These are phyloP conservation scores for Hypena proboscidalis DNA, from an alignment of 2,888 invertebrate genomes.

Conservation along the genomic window DNA sequence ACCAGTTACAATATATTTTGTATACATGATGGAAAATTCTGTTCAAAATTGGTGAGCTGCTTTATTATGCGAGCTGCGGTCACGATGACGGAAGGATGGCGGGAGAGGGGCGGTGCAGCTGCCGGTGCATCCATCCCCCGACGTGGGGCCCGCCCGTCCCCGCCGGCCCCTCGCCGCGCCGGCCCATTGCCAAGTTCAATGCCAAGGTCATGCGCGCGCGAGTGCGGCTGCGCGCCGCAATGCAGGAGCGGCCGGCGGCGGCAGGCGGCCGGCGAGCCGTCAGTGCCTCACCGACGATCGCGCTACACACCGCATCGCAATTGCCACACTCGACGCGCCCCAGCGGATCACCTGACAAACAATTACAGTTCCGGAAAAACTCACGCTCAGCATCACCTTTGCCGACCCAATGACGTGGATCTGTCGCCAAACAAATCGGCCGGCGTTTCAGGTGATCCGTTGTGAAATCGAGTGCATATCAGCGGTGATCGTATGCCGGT, in stretches of 20 bases:
- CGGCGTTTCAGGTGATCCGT: constrained; percentile 50
- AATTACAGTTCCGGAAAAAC: constrained; percentile 48
- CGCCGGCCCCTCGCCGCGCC: constrained; percentile 59
- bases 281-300: constrained; percentile 77
- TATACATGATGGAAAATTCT: constrained; percentile 44
- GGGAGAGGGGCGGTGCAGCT: constrained; percentile 79
- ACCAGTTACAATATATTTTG: no score
- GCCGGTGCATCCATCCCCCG: constrained; percentile 74
- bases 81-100: constrained; percentile 63
- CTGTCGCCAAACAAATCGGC: constrained; percentile 1
- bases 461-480: constrained; percentile 43
- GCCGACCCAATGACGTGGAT: constrained; percentile 16
- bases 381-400: constrained; percentile 24
- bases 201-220: constrained; percentile 90
- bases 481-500: constrained; percentile 41
- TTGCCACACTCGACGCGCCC: constrained; percentile 48
- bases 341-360: constrained; percentile 58
- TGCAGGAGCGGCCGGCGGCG: constrained; percentile 86
- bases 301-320: constrained; percentile 69
- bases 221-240: constrained; percentile 88
- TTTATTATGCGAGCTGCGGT: constrained; percentile 48
- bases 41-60: constrained; percentile 39
- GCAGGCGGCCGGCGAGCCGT: constrained; percentile 66
- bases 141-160: constrained; percentile 38
- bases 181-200: constrained; percentile 91